Base-by-base conservation (phyloP, 2,888 invertebrate species). In the Apotomis capreana region DNA sequence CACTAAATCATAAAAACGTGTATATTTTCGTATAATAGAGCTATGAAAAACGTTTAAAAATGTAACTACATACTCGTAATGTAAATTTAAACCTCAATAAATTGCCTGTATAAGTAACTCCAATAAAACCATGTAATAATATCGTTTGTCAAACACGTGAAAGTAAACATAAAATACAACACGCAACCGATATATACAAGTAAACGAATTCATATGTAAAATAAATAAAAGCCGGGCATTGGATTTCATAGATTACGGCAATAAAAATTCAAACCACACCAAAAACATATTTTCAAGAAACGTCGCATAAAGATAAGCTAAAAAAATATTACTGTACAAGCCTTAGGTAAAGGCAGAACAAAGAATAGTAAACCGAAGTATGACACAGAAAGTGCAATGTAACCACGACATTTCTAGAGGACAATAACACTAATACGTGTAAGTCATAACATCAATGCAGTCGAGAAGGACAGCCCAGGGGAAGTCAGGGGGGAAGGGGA, bases 401-500 rank as follows among this genome's bases (percentile, higher is more conserved):
- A 70, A 49, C 37, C 54, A 49, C 55, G 55, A 44, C 60, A 67
- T 67, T 55, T 60, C 40, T 52, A 58, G 40, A 71, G 67, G 57
- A 71, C 67, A 71, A 71, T 71, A 71, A 67, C 61, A 52, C 61
- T 67, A 68, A 71, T 71, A 71, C 71, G 71, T 62, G 61, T 67
- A 70, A 70, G 65, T 70, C 70, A 70, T 70, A 70, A 67, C 65
- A 61, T 61, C 70, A 67, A 60, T 71, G 67, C 71, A 71, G 59
- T 26, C 64, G 15, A 54, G 63, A 55, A 68, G 61, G 61, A 68
- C 71, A 55, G 55, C 15, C 40, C 68, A 46, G 57, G 69, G 69
- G 62, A 4, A 68, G 44, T 13, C 62, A 51, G 68, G 73, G 83
- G 82, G 78, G 76, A 79, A 84, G 89, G 88, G 88, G 85, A 89